phyloP scores from a whole-genome alignment of 2,797 vertebrate species.

The Ceyx erithaca region DNA sequence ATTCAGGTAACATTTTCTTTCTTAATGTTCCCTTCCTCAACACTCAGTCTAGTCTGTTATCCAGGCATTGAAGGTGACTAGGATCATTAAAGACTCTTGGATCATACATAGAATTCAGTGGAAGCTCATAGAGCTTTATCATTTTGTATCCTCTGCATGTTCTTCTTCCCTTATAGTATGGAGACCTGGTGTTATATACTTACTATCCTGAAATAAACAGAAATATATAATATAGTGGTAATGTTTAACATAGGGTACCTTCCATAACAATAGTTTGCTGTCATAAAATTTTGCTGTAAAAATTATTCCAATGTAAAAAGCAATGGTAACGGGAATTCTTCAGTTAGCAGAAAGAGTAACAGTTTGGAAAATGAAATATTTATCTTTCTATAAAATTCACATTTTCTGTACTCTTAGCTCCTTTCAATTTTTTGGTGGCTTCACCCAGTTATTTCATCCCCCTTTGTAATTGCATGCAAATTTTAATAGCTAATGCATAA shows the following conservation, averaged over 20 bases:
- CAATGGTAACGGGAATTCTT: not conserved
- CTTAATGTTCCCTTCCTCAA: not conserved
- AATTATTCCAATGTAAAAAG: not conserved
- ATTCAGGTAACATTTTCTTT: not conserved
- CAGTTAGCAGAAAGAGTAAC: not conserved
- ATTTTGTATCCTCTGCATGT: not conserved
- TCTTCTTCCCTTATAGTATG: not conserved
- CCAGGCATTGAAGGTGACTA: not conserved
- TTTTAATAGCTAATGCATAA: not conserved
- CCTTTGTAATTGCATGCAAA: not conserved
- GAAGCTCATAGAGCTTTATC: not conserved
- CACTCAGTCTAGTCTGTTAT: not conserved
- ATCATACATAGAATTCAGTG: not conserved
- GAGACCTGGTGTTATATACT: not conserved
- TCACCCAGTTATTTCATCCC: not conserved
- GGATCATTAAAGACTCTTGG: not conserved
- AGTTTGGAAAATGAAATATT: not conserved
- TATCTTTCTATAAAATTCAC: not conserved
- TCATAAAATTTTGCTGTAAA: not conserved
- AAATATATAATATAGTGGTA: not conserved
- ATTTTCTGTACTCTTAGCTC: not conserved
- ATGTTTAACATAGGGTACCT: not conserved
- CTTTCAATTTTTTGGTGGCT: not conserved
- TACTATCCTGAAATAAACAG: not conserved
- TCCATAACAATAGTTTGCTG: not conserved